These are phyloP conservation scores for Enteromius radiatus DNA, from an alignment of 2,797 vertebrate genomes.

Conservation along the genomic window DNA sequence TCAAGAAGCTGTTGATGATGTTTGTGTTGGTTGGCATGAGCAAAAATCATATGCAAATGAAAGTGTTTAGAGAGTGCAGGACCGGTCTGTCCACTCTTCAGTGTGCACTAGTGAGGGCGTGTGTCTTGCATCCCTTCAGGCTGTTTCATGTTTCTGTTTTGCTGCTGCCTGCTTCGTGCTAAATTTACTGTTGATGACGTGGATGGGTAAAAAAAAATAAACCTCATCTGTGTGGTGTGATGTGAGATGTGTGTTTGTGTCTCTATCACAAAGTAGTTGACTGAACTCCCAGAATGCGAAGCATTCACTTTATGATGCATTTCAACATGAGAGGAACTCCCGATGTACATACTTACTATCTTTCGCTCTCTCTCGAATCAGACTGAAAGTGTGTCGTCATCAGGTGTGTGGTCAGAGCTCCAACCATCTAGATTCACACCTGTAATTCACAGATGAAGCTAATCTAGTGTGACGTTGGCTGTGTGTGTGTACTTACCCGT, in stretches of 20 bases:
- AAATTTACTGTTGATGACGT: neutral
- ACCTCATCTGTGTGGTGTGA: neutral
- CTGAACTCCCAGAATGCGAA: neutral
- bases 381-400: neutral
- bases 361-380: no score
- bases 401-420: neutral
- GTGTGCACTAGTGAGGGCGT: slow-evolving; percentile 16
- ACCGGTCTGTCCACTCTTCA: slow-evolving; percentile 8
- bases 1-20: neutral
- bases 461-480: neutral
- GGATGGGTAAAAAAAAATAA: neutral
- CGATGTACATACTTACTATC: no score
- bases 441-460: neutral
- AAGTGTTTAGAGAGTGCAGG: neutral
- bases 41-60: neutral
- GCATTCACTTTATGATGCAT: neutral
- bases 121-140: neutral
- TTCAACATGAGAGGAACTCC: neutral
- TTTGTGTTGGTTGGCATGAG: neutral
- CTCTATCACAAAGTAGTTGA: neutral
- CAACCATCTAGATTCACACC: neutral
- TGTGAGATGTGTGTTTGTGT: neutral
- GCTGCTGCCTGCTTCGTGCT: neutral
- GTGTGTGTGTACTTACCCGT: neutral
- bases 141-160: neutral